Evolutionary conservation across 2,797 vertebrate genomes (phyloP).

Genomic region (Coreius guichenoti): DNA sequence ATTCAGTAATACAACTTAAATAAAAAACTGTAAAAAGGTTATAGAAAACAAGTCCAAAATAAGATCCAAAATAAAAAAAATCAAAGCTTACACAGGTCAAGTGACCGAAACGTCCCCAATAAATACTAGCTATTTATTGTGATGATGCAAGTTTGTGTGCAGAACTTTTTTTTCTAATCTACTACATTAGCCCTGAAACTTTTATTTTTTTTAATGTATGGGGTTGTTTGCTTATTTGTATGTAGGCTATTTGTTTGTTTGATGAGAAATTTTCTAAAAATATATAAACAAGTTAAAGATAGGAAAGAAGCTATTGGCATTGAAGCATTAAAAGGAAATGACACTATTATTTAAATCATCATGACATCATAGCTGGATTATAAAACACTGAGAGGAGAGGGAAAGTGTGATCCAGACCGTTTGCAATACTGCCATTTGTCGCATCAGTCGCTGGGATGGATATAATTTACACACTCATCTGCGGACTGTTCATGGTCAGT

Average conservation of each 20-base stretch:
- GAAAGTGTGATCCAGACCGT: conserved; percentile 23
- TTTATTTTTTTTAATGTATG: not conserved
- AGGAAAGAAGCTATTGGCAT: not conserved
- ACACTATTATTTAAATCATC: conserved; percentile 24
- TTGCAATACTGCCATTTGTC: not conserved
- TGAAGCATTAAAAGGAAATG: conserved; percentile 9
- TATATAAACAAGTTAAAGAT: not conserved
- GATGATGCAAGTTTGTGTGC: not conserved
- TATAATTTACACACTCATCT: conserved; percentile 45
- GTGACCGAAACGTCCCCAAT: not conserved
- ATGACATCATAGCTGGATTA: conserved; percentile 51
- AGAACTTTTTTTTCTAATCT: not conserved
- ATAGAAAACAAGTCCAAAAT: not conserved
- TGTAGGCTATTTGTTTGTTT: not conserved
- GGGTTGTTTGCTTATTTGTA: not conserved
- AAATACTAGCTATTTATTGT: not conserved
- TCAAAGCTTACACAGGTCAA: not conserved
- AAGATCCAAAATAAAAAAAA: not conserved
- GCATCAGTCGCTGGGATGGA: conserved; percentile 43
- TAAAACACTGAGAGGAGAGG: conserved; percentile 32
- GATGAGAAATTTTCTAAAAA: not conserved
- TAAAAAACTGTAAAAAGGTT: not conserved
- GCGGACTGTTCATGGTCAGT: conserved; percentile 44
- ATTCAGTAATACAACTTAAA: not conserved
- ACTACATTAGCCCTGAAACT: too few relatives aligned